Evolutionary conservation across 30 jellyfish, hydroid and myxozoan species (phyloP), one percentile per base, ranked within the genome.

Genomic region (Aurelia sp.): DNA sequence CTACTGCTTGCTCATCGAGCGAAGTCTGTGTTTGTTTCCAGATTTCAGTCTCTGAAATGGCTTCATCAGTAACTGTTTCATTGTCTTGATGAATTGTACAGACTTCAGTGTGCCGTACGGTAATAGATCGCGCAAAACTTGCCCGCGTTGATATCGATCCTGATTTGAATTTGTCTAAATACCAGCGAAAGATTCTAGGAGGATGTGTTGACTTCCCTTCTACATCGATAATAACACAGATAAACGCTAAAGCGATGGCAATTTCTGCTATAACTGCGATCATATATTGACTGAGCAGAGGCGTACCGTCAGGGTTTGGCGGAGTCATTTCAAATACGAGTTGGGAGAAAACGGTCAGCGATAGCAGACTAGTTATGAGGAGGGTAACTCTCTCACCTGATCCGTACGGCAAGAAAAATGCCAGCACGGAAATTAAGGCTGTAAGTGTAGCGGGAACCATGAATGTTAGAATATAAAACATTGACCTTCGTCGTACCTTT

Each of bases 311-410:
- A 19, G 97, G 81, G 67, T 84, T 88, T 4, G 91, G 81, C 0
- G 97, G 97, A 4, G 75, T 70, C 77, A 67, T 68, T 61, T 88
- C 97, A 19, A 91, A 88, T 21, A 88, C 85, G 81, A 88, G 71
- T 38, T 78, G 88, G 21, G 78, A 67, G 67, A 65, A 88, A 30
- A 88, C 71, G 4, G 97, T 78, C 13, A 88, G 57, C 5, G 97
- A 88, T 13, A 88, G 82, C 31, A 88, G 87, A 65, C 81, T 78
- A 20, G 97, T 88, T 13, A 88, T 88, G 16, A 88, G 48, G 11
- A 88, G 76, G 15, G 76, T 70, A 38, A 79, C 79, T 62, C 97
- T 71, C 69, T 88, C 97, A 19, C 97, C 92, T 20, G 81, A 64
- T 44, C 60, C 63, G 71, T 89, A 81, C 15, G 97, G 97, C 61